Evolutionary conservation across 2,797 vertebrate genomes (phyloP).

Genomic region (Halcyon leucocephala): DNA sequence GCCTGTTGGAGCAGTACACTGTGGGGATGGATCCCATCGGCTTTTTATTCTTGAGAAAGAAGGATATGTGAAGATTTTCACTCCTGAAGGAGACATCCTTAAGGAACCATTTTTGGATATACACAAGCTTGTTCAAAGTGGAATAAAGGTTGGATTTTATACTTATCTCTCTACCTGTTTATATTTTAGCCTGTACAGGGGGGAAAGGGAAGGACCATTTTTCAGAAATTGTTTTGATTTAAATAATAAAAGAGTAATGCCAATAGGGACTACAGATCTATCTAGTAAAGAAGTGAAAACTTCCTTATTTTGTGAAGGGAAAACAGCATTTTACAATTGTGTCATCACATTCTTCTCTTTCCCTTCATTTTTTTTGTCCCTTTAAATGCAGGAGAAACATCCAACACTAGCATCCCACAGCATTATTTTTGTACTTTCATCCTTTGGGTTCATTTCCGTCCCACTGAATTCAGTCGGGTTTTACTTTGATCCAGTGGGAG

Average conservation of each 20-base stretch:
- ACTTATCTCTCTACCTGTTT: constrained; percentile 39
- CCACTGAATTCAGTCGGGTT: background rate
- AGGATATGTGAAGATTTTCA: constrained; percentile 93
- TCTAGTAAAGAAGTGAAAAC: background rate
- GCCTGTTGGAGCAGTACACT: constrained; percentile 90
- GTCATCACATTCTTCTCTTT: background rate
- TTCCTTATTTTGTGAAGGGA: background rate
- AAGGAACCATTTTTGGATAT: constrained; percentile 98
- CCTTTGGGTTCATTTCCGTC: background rate
- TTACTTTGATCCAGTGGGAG: background rate
- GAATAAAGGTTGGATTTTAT: constrained; percentile 91
- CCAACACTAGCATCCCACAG: background rate
- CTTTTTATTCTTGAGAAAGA: constrained; percentile 97
- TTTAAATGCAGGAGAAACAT: background rate
- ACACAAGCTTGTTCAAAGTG: constrained; percentile 97
- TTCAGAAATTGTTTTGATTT: background rate
- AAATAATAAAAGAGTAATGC: background rate
- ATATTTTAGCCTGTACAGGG: background rate
- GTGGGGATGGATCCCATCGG: constrained; percentile 94
- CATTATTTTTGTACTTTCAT: background rate
- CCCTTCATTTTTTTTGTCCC: background rate
- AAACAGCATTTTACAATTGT: background rate
- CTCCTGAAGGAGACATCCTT: constrained; percentile 89
- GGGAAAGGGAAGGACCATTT: background rate
- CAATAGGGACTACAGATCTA: background rate